These are phyloP conservation scores for Zaprionus nigranus DNA, from an alignment of 1,140 invertebrate species.

Conservation along the genomic window DNA sequence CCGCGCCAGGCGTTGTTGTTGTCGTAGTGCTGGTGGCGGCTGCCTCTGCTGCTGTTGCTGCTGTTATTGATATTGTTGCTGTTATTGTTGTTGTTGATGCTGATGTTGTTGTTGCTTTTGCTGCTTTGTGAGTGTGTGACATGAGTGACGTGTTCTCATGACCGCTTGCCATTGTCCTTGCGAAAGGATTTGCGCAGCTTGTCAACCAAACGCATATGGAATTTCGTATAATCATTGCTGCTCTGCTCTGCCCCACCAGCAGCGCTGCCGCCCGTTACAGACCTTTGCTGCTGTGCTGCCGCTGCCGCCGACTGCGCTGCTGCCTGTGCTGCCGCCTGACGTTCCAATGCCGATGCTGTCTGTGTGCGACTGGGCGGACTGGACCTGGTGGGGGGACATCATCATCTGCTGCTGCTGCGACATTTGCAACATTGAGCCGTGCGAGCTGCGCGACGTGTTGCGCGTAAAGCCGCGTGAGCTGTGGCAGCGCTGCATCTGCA, in stretches of 20 bases:
- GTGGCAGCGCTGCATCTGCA: slow-evolving; percentile 84
- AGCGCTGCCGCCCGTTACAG: slow-evolving; percentile 85
- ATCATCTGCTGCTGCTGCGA: slow-evolving; percentile 84
- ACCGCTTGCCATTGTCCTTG: slow-evolving; percentile 86
- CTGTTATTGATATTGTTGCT: slow-evolving; percentile 43
- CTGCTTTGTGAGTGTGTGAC: slow-evolving; percentile 28
- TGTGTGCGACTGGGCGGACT: slow-evolving; percentile 68
- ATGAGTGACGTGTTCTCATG: slow-evolving; percentile 68
- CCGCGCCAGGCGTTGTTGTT: slow-evolving; percentile 26
- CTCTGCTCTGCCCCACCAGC: slow-evolving; percentile 33
- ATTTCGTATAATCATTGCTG: slow-evolving; percentile 90
- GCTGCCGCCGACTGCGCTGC: slow-evolving; percentile 80
- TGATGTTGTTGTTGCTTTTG: slow-evolving; percentile 41
- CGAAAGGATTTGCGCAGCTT: slow-evolving; percentile 92
- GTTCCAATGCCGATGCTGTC: slow-evolving; percentile 66
- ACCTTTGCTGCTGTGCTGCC: slow-evolving; percentile 84
- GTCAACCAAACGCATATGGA: slow-evolving; percentile 93
- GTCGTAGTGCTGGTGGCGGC: not conserved
- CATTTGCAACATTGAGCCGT: slow-evolving; percentile 87
- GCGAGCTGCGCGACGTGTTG: slow-evolving; percentile 87
- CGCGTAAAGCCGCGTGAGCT: slow-evolving; percentile 85
- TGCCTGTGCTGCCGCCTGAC: slow-evolving; percentile 85
- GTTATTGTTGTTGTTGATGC: slow-evolving; percentile 14
- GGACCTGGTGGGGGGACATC: slow-evolving; percentile 87
- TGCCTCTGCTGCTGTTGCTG: slow-evolving; percentile 32